Percentiles rank a stretch among this genome's conserved stretches.
phyloP scores from a whole-genome alignment of 2,797 vertebrate species.

The Sebastiscus albofasciatus region DNA sequence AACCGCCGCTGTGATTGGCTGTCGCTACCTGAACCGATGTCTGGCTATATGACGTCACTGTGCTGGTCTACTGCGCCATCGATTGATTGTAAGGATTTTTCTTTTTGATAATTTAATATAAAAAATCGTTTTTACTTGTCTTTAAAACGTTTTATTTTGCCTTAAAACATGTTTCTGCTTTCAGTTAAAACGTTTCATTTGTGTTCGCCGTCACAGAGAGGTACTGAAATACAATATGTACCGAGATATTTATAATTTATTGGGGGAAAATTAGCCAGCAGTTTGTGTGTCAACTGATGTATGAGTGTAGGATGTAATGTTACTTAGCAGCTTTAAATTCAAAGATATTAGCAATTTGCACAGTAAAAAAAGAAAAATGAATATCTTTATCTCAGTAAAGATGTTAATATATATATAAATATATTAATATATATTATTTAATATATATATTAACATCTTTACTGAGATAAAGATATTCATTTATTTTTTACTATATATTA shows the following conservation, averaged over 20 bases:
- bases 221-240: not conserved
- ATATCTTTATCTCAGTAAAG: no score
- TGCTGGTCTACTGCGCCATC: not conserved
- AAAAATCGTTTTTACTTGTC: not conserved
- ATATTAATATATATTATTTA: no score
- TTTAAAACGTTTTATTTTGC: not conserved
- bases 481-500: no score
- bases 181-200: accelerated
- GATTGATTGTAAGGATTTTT: not conserved
- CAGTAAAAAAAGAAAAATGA: no score
- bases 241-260: not conserved
- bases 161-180: not conserved
- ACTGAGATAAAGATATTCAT: no score
- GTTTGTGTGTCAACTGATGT: no score
- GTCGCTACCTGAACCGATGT: slow-evolving; percentile 85
- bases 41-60: slow-evolving; percentile 88
- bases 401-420: no score
- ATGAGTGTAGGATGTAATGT: no score
- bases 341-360: no score
- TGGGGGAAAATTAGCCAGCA: not conserved
- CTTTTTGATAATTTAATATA: not conserved
- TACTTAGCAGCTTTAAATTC: no score
- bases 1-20: slow-evolving; percentile 53
- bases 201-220: not conserved
- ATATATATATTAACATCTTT: no score